Evolutionary conservation across 2,113 vertebrate species (phyloP), one percentile per base, ranked within the genome.

Genomic region (Sorex fumeus): DNA sequence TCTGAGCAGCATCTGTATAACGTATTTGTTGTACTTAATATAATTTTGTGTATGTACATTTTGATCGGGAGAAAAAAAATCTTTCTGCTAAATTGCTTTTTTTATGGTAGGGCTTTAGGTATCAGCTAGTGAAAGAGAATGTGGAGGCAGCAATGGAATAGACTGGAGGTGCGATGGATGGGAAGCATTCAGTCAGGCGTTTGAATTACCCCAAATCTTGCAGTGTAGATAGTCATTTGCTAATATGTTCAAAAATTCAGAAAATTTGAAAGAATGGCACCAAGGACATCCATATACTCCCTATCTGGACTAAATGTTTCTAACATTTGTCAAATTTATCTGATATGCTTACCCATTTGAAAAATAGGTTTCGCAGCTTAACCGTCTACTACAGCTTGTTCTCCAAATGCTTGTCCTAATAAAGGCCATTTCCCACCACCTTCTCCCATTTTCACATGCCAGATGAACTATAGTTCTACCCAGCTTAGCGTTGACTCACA

Each of bases 401-500:
- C 40, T 77, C 67, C 5, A 6, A 8, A 25, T 6, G n/a, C 27
- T 13, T 60, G n/a, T 45, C 50, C 40, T 36, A 62, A 32, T 2
- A 25, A 23, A 64, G 62, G 76, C 15, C 27, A 10, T 60, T 43
- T 5, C 1, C 8, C n/a, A 21, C 16, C 47, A 21, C 36, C 45
- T 16, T 9, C 7, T 1, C 15, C 28, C 3, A 7, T 69, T 69
- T 30, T 25, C 1, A 36, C 34, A 32, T 25, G 12, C 3, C 19
- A 45, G 27, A 18, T 16, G n/a, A 84, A 32, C 30, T 47, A 23
- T 13, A 66, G 16, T 60, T 3, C 47, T 13, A 16, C 25, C 30
- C 69, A 88, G 40, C 36, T 45, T 81, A 70, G 34, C 74, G 34
- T 75, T 60, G 72, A 8, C n/a, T 85, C 69, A 91, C 11, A 75